Evolutionary conservation across 2,113 vertebrate species (phyloP).

Genomic region (Dunckerocampus dactyliophorus): DNA sequence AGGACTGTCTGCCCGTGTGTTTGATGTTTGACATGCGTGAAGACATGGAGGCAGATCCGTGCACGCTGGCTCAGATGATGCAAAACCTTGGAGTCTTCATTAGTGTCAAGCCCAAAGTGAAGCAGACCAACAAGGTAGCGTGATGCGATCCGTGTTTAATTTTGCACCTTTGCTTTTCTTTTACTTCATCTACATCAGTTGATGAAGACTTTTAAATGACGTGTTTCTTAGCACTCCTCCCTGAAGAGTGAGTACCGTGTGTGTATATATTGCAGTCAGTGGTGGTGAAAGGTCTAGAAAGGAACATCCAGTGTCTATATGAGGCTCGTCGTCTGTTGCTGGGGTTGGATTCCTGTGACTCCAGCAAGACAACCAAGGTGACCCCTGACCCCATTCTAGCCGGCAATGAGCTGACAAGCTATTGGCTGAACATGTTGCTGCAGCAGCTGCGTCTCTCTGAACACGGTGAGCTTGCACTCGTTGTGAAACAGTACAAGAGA

Average conservation of each 20-base stretch:
- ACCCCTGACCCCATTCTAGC: constrained; percentile 51
- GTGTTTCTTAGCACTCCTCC: constrained; percentile 1
- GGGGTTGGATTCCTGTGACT: constrained; percentile 65
- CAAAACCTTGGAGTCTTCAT: constrained; percentile 76
- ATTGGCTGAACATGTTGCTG: constrained; percentile 73
- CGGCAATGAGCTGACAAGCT: constrained; percentile 56
- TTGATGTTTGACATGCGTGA: constrained; percentile 81
- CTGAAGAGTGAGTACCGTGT: constrained; percentile 4
- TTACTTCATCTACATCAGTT: neutral
- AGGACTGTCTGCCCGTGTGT: constrained; percentile 78
- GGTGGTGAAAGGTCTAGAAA: constrained; percentile 77
- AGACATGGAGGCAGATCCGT: constrained; percentile 66
- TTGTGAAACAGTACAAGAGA: neutral
- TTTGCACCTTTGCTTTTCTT: constrained; percentile 2
- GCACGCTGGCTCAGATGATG: constrained; percentile 74
- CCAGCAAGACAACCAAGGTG: constrained; percentile 42
- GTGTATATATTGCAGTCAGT: constrained; percentile 66
- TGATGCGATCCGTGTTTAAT: neutral
- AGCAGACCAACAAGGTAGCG: constrained; percentile 75
- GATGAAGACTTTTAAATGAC: neutral
- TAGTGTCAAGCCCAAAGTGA: constrained; percentile 76
- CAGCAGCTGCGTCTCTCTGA: constrained; percentile 73
- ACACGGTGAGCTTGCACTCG: constrained; percentile 53
- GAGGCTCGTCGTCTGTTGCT: constrained; percentile 71
- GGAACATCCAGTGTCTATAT: constrained; percentile 70